Evolutionary conservation across 2,113 vertebrate species (phyloP), one percentile per base, ranked within the genome.

Genomic region (Xenus cinereus): DNA sequence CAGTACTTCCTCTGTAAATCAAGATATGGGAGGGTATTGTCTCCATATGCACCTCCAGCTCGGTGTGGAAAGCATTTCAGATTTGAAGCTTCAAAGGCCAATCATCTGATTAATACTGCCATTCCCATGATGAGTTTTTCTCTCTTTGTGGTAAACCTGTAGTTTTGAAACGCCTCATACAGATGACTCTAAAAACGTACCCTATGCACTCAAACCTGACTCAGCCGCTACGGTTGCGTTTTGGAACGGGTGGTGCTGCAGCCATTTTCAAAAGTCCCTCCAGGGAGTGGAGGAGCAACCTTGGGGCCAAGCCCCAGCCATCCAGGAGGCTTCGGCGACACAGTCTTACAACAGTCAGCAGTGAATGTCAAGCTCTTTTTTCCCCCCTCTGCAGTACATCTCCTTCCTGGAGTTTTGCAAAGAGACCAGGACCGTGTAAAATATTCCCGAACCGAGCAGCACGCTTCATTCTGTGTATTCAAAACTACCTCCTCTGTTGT

Each of bases 401-500:
- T 57, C 41, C 81, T 84, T 73, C 50, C 35, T 50, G 8, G 69
- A 59, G 84, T 46, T 89, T 50, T 54, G 50, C 60, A 64, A n/a
- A 56, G 80, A 88, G 46, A 86, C 35, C 33, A 35, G 60, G 59
- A 73, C 57, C 56, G 60, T 0, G 0, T 35, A 39, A 77, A 80
- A 15, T 28, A 46, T 88, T 95, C 94, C 91, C 43, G 39, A 97
- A 87, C 50, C 37, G 62, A 96, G 94, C 94, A 94, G 73, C 78
- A 3, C 33, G 68, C 75, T 94, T 76, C 66, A 37, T 53, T 79
- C 91, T 92, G 45, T 95, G 77, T 91, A 43, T 91, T 94, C 81
- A 85, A 93, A 94, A 91, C 93, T 95, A 39, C 77, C 91, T 95
- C 62, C 75, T 91, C 84, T 96, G 93, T 95, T 97, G 7, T 89